Evolutionary conservation across 2,888 invertebrate genomes (phyloP), one percentile per base, ranked within the genome.

Genomic region (Zaprionus lineosus): DNA sequence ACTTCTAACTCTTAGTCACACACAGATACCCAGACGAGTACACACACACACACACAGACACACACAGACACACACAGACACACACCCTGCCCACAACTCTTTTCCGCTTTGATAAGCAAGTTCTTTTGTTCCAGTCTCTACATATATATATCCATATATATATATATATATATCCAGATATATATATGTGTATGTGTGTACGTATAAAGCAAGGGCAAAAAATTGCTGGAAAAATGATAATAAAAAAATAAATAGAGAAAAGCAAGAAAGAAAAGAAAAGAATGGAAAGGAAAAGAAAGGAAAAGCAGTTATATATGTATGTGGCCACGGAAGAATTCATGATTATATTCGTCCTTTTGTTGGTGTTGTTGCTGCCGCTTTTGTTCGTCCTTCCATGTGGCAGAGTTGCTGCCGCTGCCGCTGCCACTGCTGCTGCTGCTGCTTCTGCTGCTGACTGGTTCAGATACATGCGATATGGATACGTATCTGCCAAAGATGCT

Each of bases 51-150:
- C 21, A 16, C 21, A 26, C 12, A 8, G 16, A 9, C 9, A 24
- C 31, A 7, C 14, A n/a, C 18, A 15, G 6, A 21, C 3, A 28
- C 21, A 16, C 21, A 26, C 12, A 8, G 16, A 9, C 9, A 24
- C 31, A 7, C 14, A n/a, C 18, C 37, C 19, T 12, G 9, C 46
- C 43, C 18, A 46, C 59, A 75, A 84, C 84, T 84, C 84, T 77
- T 81, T 81, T 81, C 78, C 78, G 75, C 82, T 81, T 81, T 84
- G 81, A 75, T 84, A 81, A 78, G 75, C 81, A 84, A 60, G 74
- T 63, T 63, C 77, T 81, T 74, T 83, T 81, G 77, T 83, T 78
- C 79, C 79, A 67, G 50, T 24, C 8, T 37, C 47, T 41, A 48
- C 39, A 26, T 46, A 46, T 34, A 40, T 19, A 18, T 12, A 48